phyloP scores from a whole-genome alignment of 2,888 invertebrate species.

The Machimus rusticus region DNA sequence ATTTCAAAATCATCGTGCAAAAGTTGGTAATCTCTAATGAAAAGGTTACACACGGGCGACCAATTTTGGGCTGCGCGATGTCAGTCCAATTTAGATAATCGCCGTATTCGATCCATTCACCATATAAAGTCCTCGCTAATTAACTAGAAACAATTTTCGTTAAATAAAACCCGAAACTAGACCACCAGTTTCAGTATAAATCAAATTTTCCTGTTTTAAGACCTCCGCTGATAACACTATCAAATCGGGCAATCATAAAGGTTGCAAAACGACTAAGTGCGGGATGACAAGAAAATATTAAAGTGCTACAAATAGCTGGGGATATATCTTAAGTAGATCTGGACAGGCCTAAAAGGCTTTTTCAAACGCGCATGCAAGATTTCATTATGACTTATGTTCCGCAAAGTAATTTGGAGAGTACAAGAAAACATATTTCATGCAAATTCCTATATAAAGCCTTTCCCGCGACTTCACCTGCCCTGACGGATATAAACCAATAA shows the following conservation, averaged over 20 bases:
- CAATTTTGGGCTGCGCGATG: background rate
- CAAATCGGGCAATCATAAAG: background rate
- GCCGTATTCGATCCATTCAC: background rate
- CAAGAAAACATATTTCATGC: background rate
- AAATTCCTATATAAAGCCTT: background rate
- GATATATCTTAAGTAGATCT: background rate
- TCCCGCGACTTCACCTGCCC: background rate
- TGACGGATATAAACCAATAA: background rate
- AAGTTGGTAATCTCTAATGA: conserved; percentile 3
- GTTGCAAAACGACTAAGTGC: background rate
- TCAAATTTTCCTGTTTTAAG: conserved; percentile 2
- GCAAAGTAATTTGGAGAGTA: background rate
- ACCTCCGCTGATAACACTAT: background rate
- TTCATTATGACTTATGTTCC: background rate
- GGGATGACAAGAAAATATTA: background rate
- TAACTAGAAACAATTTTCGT: background rate
- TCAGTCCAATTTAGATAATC: conserved; percentile 23
- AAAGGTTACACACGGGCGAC: background rate
- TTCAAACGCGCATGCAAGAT: background rate
- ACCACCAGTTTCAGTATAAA: background rate
- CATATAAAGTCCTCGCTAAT: conserved; percentile 7
- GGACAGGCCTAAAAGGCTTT: background rate
- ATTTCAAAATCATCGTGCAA: background rate
- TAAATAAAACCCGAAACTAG: background rate
- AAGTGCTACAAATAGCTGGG: background rate